Base-by-base conservation (phyloP, 2,797 vertebrate genomes). In the Epinephelus malabaricus region DNA sequence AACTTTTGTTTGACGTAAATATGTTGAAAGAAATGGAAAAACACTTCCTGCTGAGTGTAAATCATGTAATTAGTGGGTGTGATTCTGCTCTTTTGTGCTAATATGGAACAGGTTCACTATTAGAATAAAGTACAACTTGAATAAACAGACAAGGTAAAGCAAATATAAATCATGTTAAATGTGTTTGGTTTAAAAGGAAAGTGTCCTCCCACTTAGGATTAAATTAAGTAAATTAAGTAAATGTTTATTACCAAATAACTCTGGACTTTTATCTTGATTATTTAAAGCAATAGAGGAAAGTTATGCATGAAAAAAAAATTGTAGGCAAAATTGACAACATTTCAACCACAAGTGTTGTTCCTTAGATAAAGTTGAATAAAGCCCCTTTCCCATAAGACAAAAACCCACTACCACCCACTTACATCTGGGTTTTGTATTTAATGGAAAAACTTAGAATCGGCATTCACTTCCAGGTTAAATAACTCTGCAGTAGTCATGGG, bases 21-120 rank as follows among this genome's bases (percentile, higher is more conserved):
- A 74, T 61, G 50, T 53, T 63, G 59, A 80, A 70, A 60, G 51
- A 63, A 73, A 77, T 69, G 73, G 63, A 67, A 77, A 79, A 76
- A 30, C 6, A 13, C 14, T 38, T 71, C 50, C 45, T 45, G 23
- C 25, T 51, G 49, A 13, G 9, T 51, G 63, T 51, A 23, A 79
- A 66, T 12, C 5, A 62, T 23, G 17, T 30, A 53, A 63, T n/a
- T 56, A 23, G 11, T 15, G 43, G 54, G 61, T 58, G 46, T 47
- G 30, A 56, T 40, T 61, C 45, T n/a, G 19, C 7, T 68, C 46
- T 45, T 38, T 43, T 61, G 38, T 30, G 51, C 27, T 56, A 58
- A 56, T 66, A 18, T 30, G 34, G 34, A 34, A 64, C 7, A 3
- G 34, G 34, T 14, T 25, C 27, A 34, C 38, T 34, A 14, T 56